Percentiles rank a stretch among this genome's conserved stretches.
Conservation (phyloP, 2,888 invertebrate genomes). For the Ennomos erosarius region DNA sequence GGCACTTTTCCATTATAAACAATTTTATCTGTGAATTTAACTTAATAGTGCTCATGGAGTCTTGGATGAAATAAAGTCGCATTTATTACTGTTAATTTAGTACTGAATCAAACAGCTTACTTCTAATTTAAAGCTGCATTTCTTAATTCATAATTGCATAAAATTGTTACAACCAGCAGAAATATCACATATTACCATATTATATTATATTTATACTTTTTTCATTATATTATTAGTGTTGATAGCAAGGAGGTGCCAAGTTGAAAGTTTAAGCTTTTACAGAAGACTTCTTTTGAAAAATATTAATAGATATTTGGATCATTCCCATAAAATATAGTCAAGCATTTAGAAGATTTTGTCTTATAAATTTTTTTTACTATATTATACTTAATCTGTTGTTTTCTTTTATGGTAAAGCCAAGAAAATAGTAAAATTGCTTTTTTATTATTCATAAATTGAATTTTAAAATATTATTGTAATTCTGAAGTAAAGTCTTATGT, state of each 20-base stretch:
- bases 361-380: too few species aligned
- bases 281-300: constrained; percentile 15
- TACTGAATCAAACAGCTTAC: constrained; percentile 50
- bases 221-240: constrained; percentile 11
- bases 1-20: background rate
- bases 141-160: constrained; percentile 65
- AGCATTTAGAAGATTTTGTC: background rate
- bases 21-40: too few species aligned
- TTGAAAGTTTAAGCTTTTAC: constrained; percentile 27
- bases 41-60: background rate
- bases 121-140: constrained; percentile 67
- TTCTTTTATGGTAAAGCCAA: constrained; percentile 4
- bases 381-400: too few species aligned
- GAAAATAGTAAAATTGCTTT: constrained; percentile 11
- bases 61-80: background rate
- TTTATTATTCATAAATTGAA: constrained; percentile 10
- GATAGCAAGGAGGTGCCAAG: constrained; percentile 38
- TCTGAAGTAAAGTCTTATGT: constrained; percentile 35
- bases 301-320: constrained; percentile 12
- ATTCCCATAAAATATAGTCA: constrained; percentile 11
- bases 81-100: constrained; percentile 1
- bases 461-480: constrained; percentile 36
- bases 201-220: constrained; percentile 31
- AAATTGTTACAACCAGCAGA: constrained; percentile 70
- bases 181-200: constrained; percentile 68